These are phyloP conservation scores for Hemitrygon akajei DNA, from an alignment of 2,797 vertebrate species.

Conservation along the genomic window DNA sequence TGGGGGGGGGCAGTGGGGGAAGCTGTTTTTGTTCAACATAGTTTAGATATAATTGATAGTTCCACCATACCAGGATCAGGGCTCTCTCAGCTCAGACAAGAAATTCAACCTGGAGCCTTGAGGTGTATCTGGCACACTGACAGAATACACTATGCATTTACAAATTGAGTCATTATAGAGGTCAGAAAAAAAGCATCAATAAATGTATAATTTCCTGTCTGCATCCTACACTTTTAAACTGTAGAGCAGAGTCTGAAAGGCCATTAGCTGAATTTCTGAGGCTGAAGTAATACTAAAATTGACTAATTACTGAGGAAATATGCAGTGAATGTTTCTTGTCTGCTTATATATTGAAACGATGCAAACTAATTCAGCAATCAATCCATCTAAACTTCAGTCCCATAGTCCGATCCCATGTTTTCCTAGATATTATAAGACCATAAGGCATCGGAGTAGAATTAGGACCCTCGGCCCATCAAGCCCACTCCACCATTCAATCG, in stretches of 20 bases:
- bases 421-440: neutral
- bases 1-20: too few relatives aligned
- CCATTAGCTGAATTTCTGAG: slow-evolving; percentile 16
- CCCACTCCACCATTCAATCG: too few relatives aligned
- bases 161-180: neutral
- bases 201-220: neutral
- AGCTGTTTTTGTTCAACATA: neutral
- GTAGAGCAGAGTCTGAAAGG: neutral
- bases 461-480: too few relatives aligned
- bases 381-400: neutral
- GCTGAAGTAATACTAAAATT: slow-evolving; percentile 22
- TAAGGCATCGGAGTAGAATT: too few relatives aligned
- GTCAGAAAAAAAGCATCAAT: neutral
- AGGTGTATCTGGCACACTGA: too few relatives aligned
- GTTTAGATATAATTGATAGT: neutral
- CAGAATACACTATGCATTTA: neutral
- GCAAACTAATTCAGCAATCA: neutral
- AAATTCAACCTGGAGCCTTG: neutral
- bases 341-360: neutral
- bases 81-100: neutral
- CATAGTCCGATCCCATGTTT: neutral
- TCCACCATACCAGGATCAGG: neutral
- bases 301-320: neutral
- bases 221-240: neutral
- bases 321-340: neutral